These are phyloP conservation scores for Azorinus chamasolen DNA, from an alignment of 2,888 invertebrate genomes.

Conservation along the genomic window DNA sequence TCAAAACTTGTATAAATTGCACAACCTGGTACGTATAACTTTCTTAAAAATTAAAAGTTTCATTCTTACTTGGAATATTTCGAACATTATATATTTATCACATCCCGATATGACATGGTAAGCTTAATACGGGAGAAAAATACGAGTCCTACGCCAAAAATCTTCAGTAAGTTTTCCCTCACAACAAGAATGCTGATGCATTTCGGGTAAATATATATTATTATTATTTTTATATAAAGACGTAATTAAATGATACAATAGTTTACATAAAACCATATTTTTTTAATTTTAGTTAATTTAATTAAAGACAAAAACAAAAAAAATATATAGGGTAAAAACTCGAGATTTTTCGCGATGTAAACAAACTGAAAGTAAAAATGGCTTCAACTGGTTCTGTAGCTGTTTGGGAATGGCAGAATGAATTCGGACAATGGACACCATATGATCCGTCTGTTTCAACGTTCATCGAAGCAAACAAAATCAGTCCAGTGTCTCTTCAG, in stretches of 20 bases:
- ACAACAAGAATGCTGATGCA: slow-evolving; percentile 73
- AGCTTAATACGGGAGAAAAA: too few relatives aligned
- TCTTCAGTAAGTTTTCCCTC: slow-evolving; percentile 65
- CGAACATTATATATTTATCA: too few relatives aligned
- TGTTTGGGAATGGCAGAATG: slow-evolving; percentile 83
- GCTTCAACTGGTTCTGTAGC: slow-evolving; percentile 71
- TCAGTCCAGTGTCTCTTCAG: slow-evolving; percentile 53
- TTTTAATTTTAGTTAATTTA: neutral
- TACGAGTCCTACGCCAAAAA: too few relatives aligned
- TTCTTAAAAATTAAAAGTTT: too few relatives aligned
- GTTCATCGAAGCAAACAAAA: slow-evolving; percentile 74
- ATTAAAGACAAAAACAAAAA: neutral
- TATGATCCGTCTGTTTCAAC: slow-evolving; percentile 76
- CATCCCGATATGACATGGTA: too few relatives aligned
- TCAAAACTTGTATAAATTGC: too few relatives aligned
- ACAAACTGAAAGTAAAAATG: slow-evolving; percentile 62
- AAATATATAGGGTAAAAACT: neutral
- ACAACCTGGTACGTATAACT: too few relatives aligned
- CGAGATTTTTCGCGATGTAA: slow-evolving; percentile 26
- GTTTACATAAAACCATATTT: neutral
- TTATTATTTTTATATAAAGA: slow-evolving; percentile 11
- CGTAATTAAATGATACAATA: neutral
- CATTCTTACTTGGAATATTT: too few relatives aligned
- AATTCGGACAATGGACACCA: slow-evolving; percentile 78
- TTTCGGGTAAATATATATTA: slow-evolving; percentile 59